phyloP scores from a whole-genome alignment of 2,797 vertebrate species.

The Harpagifer antarcticus region DNA sequence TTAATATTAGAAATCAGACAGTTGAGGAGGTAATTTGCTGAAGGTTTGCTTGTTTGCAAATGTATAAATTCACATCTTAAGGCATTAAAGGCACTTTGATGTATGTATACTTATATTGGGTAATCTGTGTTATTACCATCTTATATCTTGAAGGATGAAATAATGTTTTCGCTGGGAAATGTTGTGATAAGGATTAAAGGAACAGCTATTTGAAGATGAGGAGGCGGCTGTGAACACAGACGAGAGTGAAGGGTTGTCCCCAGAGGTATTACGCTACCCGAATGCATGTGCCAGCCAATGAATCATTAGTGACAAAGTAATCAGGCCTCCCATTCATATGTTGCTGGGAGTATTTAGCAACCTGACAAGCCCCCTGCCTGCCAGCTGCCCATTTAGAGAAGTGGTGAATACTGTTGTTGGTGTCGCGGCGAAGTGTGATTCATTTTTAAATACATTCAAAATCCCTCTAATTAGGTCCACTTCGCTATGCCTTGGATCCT shows the following conservation, averaged over 20 bases:
- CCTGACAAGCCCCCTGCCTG: conserved; percentile 57
- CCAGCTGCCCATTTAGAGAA: conserved; percentile 75
- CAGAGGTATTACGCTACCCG: conserved; percentile 32
- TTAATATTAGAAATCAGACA: conserved; percentile 56
- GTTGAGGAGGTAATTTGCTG: conserved; percentile 51
- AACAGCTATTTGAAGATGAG: conserved; percentile 7
- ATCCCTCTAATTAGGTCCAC: conserved; percentile 74
- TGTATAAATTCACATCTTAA: conserved; percentile 32
- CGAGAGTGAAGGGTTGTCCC: conserved; percentile 28
- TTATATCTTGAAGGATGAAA: conserved; percentile 6
- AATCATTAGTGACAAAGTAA: conserved; percentile 76
- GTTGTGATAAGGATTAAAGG: conserved; percentile 3
- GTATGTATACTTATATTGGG: conserved; percentile 27
- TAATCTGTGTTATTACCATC: background rate
- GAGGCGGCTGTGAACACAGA: conserved; percentile 16
- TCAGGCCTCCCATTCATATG: conserved; percentile 74
- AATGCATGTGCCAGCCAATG: conserved; percentile 49
- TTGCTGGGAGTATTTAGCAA: conserved; percentile 61
- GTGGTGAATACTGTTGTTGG: conserved; percentile 63
- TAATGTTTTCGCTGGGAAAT: background rate
- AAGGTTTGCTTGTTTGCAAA: conserved; percentile 45
- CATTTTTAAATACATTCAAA: conserved; percentile 70
- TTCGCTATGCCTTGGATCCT: conserved; percentile 59
- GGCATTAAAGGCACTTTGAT: conserved; percentile 17
- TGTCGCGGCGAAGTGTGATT: conserved; percentile 58